These are phyloP conservation scores for Barnardius zonarius DNA, from an alignment of 2,113 vertebrate species.

Conservation along the genomic window DNA sequence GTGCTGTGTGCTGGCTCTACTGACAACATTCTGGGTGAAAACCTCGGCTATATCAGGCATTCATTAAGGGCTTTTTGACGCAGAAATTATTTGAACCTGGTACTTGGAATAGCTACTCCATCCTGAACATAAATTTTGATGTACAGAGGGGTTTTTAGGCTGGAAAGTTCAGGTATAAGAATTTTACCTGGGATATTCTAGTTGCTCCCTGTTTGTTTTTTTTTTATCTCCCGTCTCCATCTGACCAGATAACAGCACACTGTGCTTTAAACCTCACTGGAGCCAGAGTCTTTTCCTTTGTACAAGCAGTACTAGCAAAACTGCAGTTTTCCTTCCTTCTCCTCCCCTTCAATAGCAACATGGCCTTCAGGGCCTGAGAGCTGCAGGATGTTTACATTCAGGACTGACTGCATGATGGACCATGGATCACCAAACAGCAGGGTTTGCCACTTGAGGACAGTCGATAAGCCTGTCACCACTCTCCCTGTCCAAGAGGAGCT, in stretches of 20 bases:
- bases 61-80: background rate
- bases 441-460: background rate
- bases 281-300: background rate
- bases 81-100: background rate
- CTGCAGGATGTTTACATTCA: background rate
- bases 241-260: background rate
- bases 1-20: background rate
- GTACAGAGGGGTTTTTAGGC: background rate
- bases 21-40: background rate
- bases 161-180: background rate
- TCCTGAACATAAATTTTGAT: background rate
- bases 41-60: background rate
- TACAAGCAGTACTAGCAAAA: background rate
- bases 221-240: background rate
- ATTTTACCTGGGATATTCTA: background rate
- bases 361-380: background rate
- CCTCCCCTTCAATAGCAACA: background rate
- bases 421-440: background rate
- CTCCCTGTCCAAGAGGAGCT: background rate
- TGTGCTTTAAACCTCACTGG: background rate
- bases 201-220: background rate
- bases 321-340: conserved; percentile 5
- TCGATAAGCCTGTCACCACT: background rate
- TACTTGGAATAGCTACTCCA: background rate
- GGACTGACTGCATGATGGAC: background rate